These are phyloP conservation scores for Leptodirus hochenwartii DNA, from an alignment of 2,888 invertebrate genomes.

Conservation along the genomic window DNA sequence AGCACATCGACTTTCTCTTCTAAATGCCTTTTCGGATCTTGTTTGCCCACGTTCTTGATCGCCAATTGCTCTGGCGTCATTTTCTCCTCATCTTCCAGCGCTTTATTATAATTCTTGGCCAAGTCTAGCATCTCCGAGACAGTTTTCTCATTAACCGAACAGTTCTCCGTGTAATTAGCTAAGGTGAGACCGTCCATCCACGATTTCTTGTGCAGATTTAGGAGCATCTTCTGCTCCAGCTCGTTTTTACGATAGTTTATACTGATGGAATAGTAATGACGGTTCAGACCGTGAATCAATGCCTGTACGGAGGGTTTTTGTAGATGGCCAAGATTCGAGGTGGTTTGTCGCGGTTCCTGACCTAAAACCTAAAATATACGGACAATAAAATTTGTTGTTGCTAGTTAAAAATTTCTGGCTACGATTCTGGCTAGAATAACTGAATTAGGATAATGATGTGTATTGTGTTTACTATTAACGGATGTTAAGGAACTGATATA, in stretches of 20 bases:
- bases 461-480: no score
- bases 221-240: slow-evolving; percentile 95
- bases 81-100: slow-evolving; percentile 96
- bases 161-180: slow-evolving; percentile 83
- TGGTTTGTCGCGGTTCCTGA: slow-evolving; percentile 96
- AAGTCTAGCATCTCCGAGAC: slow-evolving; percentile 93
- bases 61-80: slow-evolving; percentile 99
- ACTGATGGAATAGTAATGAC: slow-evolving; percentile 98
- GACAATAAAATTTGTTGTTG: no score
- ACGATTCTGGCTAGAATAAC: no score
- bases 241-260: slow-evolving; percentile 99
- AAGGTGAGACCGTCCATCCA: slow-evolving; percentile 94
- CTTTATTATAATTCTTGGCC: slow-evolving; percentile 82
- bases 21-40: slow-evolving; percentile 97
- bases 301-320: slow-evolving; percentile 99
- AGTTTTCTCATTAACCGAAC: slow-evolving; percentile 81
- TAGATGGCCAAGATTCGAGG: slow-evolving; percentile 94
- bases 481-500: no score
- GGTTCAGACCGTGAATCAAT: slow-evolving; percentile 92
- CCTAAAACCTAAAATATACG: no score
- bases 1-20: slow-evolving; percentile 95
- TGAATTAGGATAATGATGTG: no score
- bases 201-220: slow-evolving; percentile 96
- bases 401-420: no score
- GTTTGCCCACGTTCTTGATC: slow-evolving; percentile 98